These are phyloP conservation scores for Pristionchus japonicus DNA, from an alignment of 2,888 invertebrate species.

Conservation along the genomic window DNA sequence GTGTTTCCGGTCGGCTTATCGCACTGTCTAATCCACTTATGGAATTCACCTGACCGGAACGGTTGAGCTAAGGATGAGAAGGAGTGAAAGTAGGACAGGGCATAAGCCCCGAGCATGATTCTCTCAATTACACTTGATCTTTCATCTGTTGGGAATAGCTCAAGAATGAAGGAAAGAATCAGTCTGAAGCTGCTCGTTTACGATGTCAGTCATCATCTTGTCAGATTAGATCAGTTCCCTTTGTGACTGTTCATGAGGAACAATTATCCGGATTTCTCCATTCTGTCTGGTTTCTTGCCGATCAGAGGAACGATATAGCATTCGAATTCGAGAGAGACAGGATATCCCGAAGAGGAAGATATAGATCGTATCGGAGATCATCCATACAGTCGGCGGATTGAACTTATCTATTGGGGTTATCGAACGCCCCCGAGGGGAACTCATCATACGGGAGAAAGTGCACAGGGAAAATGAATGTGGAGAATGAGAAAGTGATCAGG, in stretches of 20 bases:
- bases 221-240: neutral
- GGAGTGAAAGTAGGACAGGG: neutral
- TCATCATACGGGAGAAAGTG: neutral
- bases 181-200: neutral
- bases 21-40: constrained; percentile 15
- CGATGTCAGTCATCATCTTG: neutral
- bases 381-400: neutral
- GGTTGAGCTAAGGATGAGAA: neutral
- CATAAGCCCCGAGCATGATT: neutral
- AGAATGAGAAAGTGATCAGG: neutral
- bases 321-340: no score
- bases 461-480: neutral
- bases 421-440: neutral
- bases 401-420: constrained; percentile 44
- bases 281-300: no score
- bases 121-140: no score
- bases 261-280: no score
- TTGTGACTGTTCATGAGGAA: constrained; percentile 19
- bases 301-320: no score
- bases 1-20: constrained; percentile 9
- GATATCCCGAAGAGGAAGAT: no score
- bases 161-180: no score
- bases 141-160: no score
- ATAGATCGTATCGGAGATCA: constrained; percentile 13
- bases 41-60: constrained; percentile 17